These are phyloP conservation scores for Rhyacichthys aspro DNA, from an alignment of 2,797 vertebrate genomes.

Conservation along the genomic window DNA sequence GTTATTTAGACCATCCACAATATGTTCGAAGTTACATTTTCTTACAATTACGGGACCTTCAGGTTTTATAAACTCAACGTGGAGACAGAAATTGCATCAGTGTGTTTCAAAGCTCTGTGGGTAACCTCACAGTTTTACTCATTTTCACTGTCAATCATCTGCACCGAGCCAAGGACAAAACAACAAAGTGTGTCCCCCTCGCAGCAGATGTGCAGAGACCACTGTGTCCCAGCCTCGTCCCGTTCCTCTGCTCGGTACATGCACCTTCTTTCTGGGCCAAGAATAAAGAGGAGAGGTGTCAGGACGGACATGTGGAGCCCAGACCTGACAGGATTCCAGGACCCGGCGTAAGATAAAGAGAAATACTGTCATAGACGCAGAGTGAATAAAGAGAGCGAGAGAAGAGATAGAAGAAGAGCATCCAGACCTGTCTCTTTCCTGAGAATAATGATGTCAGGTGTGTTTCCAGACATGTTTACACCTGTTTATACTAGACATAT, in stretches of 20 bases:
- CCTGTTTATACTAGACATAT: no score
- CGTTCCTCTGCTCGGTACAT: constrained; percentile 41
- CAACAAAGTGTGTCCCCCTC: constrained; percentile 33
- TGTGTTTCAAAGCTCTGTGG: no score
- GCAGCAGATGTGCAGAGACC: constrained; percentile 60
- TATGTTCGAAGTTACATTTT: no score
- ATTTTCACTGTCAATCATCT: constrained; percentile 12
- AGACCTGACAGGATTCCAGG: constrained; percentile 58
- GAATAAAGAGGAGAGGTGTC: constrained; percentile 20
- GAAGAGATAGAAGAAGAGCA: constrained; percentile 15
- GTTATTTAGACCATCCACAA: no score
- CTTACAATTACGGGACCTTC: no score
- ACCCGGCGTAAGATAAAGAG: constrained; percentile 9
- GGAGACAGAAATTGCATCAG: no score
- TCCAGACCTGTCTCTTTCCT: no score
- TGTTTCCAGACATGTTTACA: no score
- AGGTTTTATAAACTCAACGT: no score
- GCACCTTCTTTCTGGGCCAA: constrained; percentile 31
- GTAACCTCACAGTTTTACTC: no score
- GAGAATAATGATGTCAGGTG: no score
- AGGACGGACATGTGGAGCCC: constrained; percentile 48
- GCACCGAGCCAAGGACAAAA: constrained; percentile 56
- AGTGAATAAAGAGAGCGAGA: constrained; percentile 23
- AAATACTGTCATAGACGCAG: constrained; percentile 33
- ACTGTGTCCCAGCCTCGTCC: constrained; percentile 3